These are phyloP conservation scores for Tolypeutes matacus DNA, from an alignment of 2,797 vertebrate species.

Conservation along the genomic window DNA sequence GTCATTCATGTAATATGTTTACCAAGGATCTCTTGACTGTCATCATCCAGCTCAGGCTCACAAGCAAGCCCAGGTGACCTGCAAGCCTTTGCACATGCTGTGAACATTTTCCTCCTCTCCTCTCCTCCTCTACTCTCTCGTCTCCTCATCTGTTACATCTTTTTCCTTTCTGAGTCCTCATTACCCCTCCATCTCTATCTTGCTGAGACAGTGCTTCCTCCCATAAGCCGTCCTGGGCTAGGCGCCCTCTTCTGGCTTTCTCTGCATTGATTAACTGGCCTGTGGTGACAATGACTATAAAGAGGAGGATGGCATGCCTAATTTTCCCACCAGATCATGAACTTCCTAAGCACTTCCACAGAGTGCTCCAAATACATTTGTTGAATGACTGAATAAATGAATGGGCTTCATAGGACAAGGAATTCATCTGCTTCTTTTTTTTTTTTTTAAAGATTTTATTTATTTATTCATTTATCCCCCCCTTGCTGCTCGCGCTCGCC, in stretches of 20 bases:
- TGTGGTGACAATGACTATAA: background rate
- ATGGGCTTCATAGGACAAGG: background rate
- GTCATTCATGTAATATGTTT: slow-evolving; percentile 4
- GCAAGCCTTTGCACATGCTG: background rate
- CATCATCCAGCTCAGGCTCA: background rate
- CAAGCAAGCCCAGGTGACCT: background rate
- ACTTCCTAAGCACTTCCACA: background rate
- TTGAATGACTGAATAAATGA: background rate
- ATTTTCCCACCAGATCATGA: background rate
- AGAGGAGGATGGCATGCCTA: background rate
- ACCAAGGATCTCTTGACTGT: background rate
- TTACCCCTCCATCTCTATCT: background rate
- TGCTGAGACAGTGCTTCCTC: background rate
- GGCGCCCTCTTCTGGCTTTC: background rate
- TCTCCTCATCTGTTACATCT: background rate
- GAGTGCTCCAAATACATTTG: background rate
- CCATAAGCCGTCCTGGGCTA: background rate
- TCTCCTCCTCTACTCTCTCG: no score
- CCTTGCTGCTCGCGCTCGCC: no score
- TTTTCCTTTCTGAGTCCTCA: background rate
- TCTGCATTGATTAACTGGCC: background rate
- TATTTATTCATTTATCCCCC: no score
- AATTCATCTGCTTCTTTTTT: background rate
- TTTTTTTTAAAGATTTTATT: no score
- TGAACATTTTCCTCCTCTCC: background rate